Evolutionary conservation across 64 coral and sea anemone genomes (phyloP).

Genomic region (Pachyseris speciosa): DNA sequence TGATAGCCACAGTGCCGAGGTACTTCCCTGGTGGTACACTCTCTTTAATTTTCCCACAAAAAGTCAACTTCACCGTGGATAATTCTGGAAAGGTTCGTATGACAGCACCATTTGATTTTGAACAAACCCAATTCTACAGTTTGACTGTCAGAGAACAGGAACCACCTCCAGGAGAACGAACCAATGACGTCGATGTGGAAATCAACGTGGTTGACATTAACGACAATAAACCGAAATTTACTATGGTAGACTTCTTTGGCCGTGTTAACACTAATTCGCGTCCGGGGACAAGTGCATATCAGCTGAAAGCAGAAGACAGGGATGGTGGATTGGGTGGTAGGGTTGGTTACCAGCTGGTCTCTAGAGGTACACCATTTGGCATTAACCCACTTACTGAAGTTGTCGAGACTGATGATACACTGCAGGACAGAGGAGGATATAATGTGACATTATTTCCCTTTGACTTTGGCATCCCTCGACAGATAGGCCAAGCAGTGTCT

Average conservation of each 20-base stretch:
- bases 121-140: conserved; percentile 49
- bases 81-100: conserved; percentile 71
- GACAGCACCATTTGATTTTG: conserved; percentile 70
- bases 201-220: conserved; percentile 85
- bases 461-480: conserved; percentile 83
- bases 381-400: conserved; percentile 71
- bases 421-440: conserved; percentile 72
- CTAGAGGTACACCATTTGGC: conserved; percentile 31
- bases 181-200: conserved; percentile 81
- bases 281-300: conserved; percentile 66
- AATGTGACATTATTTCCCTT: conserved; percentile 56
- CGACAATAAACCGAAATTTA: conserved; percentile 65
- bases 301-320: conserved; percentile 68
- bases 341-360: conserved; percentile 66
- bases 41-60: conserved; percentile 71
- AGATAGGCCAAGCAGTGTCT: conserved; percentile 24
- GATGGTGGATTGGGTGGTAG: conserved; percentile 78
- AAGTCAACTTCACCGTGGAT: conserved; percentile 74
- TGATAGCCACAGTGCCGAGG: conserved; percentile 72
- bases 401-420: conserved; percentile 55
- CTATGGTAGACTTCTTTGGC: conserved; percentile 1
- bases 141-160: conserved; percentile 78
- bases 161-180: conserved; percentile 7
- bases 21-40: conserved; percentile 80
- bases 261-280: conserved; percentile 78